Percentiles rank a stretch among this genome's conserved stretches.
phyloP scores from a whole-genome alignment of 2,888 invertebrate genomes.

The Gibbula magus region DNA sequence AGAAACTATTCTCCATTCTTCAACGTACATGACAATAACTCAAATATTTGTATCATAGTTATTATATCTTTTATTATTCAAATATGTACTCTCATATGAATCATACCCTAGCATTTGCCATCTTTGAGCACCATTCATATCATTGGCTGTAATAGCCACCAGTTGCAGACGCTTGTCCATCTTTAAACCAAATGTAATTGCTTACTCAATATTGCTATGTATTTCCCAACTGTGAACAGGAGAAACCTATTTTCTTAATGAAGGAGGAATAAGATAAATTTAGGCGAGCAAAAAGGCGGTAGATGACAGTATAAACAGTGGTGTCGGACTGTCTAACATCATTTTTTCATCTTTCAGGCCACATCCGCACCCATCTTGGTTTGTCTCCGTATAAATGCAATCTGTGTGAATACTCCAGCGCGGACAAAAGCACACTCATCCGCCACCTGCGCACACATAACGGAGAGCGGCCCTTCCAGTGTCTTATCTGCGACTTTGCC shows the following conservation, averaged over 20 bases:
- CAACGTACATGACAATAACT: too few species aligned
- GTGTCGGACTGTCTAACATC: background rate
- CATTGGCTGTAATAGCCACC: too few species aligned
- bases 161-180: too few species aligned
- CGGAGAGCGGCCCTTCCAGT: constrained; percentile 95
- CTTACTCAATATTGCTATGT: too few species aligned
- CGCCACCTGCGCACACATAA: constrained; percentile 95
- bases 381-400: constrained; percentile 90
- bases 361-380: constrained; percentile 82
- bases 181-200: too few species aligned
- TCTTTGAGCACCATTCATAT: too few species aligned
- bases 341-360: constrained; percentile 45
- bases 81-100: too few species aligned
- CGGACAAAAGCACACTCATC: constrained; percentile 92
- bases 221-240: background rate
- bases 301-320: background rate
- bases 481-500: constrained; percentile 94
- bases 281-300: background rate
- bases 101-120: too few species aligned
- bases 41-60: too few species aligned
- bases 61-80: too few species aligned
- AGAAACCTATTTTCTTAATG: background rate
- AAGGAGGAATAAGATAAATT: background rate
- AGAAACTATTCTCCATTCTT: too few species aligned
- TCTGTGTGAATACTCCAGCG: constrained; percentile 91